These are phyloP conservation scores for Chloropsis hardwickii DNA, from an alignment of 2,113 vertebrate genomes.

Conservation along the genomic window DNA sequence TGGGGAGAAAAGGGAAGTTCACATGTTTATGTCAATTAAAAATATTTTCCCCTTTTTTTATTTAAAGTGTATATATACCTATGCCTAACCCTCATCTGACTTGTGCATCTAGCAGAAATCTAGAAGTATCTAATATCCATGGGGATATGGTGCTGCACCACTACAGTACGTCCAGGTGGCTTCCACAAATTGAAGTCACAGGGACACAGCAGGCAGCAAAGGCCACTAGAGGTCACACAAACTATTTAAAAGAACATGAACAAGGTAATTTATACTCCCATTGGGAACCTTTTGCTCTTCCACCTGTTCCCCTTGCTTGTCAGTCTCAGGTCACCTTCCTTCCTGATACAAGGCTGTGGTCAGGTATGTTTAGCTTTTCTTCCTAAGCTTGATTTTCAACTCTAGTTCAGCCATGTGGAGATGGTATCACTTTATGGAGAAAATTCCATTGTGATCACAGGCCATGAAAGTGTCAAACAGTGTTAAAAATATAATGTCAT, in stretches of 20 bases:
- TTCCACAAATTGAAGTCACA: neutral
- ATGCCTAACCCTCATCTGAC: neutral
- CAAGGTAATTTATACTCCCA: neutral
- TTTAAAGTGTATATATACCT: neutral
- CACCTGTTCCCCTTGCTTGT: neutral
- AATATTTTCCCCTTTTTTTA: neutral
- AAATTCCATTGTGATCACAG: conserved; percentile 40
- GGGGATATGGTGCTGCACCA: neutral
- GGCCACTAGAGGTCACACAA: conserved; percentile 32
- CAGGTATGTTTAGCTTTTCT: neutral
- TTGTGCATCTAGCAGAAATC: neutral
- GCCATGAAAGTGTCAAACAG: conserved; percentile 27
- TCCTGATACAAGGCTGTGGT: neutral
- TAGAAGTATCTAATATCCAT: neutral
- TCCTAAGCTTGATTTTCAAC: neutral
- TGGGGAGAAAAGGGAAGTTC: neutral
- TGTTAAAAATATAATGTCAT: neutral
- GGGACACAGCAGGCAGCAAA: neutral
- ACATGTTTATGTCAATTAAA: neutral
- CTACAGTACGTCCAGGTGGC: neutral
- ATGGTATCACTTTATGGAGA: conserved; percentile 14
- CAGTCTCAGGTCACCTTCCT: neutral
- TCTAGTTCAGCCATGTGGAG: conserved; percentile 25
- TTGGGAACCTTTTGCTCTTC: neutral
- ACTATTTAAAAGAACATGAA: neutral